Base-by-base conservation (phyloP, 2,888 invertebrate species). In the Dexiosoma caninum region DNA sequence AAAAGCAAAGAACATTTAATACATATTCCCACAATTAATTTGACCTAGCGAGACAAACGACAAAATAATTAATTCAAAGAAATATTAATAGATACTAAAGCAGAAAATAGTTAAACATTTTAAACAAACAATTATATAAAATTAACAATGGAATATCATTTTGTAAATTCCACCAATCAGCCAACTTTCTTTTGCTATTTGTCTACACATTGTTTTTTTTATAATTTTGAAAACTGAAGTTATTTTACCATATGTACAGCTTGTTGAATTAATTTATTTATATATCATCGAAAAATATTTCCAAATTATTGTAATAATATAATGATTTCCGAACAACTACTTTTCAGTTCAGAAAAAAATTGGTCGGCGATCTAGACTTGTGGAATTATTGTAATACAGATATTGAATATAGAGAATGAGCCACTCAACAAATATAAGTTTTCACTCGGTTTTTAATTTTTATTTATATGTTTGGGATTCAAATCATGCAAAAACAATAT, bases 81-180 rank as follows among this genome's bases (percentile, higher is more conserved):
- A 72, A 42, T 66, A 77, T 74, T 66, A 59, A 51, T 76, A 74
- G 67, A 80, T 42, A 59, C 23, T 67, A 53, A 74, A 64, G 69
- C 64, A 79, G 64, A 81, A 74, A 40, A 75, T 67, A 72, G 82
- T 72, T 71, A 74, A 64, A 81, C 60, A 82, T 77, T 67, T 76
- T 69, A 72, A 80, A 37, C 40, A 78, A 78, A 74, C 40, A 74
- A 76, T 62, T 46, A 59, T 27, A 21, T 30, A 66, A 71, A 27
- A 66, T 44, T 40, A 62, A 37, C 19, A 44, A 78, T 57, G 57
- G 44, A 49, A 27, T n/a, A 35, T 6, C 23, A 57, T 59, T 64
- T 9, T 35, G 51, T 60, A 49, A 44, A 78, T 51, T 70, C 62
- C 66, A 40, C 32, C 32, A 51, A 49, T n/a, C n/a, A 27, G 27